Evolutionary conservation across 2,113 vertebrate species (phyloP), one percentile per base, ranked within the genome.

Genomic region (Telmatochromis sp.): DNA sequence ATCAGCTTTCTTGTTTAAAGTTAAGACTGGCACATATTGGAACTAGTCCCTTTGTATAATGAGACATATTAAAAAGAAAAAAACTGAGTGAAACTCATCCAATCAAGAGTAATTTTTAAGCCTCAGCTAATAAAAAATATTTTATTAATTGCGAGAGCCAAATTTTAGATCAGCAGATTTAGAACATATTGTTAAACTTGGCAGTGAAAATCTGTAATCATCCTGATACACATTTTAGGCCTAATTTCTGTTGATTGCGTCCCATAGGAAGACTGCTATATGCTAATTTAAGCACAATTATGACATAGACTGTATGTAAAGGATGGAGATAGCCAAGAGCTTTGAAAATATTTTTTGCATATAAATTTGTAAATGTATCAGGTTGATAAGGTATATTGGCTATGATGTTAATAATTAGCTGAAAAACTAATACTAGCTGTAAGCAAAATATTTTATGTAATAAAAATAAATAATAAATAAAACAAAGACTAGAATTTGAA

Each of bases 1-100:
- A n/a, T 87, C 81, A 26, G 68, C 42, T 49, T 26, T 42, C 84
- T 89, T 86, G 49, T 84, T 45, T 33, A 79, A 87, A 89, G 81
- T 85, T 60, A 33, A 88, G 47, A 57, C 45, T 14, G 26, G 13
- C 58, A 70, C 70, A 80, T 81, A 28, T 40, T 86, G 58, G 40
- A 87, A 63, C 28, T 42, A 68, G 42, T 70, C 42, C 37, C 17
- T 89, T 89, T 80, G n/a, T 81, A 78, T 42, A 60, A 82, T 87
- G 81, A 86, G 68, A 31, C 83, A 87, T 47, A 80, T 87, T 70
- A 53, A n/a, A 6, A 26, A 81, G 17, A 82, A 81, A 78, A 78
- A 80, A 54, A 19, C 80, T 86, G 0, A 3, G 37, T 87, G 31
- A 54, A 81, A 88, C 9, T 4, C 26, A 26, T 26, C 14, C 40